A percentile compares a stretch with the other conserved stretches of the same genome.
Conservation (phyloP, 2,797 vertebrate species). For the Gallirallus australis region DNA sequence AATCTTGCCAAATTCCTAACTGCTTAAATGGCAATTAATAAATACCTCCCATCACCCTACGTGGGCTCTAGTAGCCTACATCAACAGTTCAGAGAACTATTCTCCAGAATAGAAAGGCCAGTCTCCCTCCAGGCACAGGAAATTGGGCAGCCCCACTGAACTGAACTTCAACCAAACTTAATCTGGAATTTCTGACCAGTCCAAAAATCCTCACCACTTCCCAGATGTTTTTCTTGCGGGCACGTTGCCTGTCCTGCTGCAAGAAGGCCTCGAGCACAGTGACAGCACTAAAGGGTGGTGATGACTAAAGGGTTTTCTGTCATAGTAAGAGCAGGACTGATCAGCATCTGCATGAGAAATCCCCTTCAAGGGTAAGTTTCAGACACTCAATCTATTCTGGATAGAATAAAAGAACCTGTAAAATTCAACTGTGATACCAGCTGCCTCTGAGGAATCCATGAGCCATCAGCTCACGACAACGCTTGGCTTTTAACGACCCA, state of each 20-base stretch:
- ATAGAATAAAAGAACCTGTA: neutral
- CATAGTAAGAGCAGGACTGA: neutral
- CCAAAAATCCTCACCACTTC: neutral
- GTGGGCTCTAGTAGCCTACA: neutral
- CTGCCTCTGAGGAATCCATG: neutral
- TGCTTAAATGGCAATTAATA: neutral
- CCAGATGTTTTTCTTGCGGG: neutral
- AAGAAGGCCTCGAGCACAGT: neutral
- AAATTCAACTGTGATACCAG: neutral
- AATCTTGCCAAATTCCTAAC: neutral
- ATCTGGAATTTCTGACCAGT: neutral
- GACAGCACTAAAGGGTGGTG: neutral
- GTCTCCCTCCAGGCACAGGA: neutral
- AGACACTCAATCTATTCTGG: neutral
- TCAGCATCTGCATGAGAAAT: neutral
- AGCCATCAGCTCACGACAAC: neutral
- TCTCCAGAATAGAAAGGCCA: neutral
- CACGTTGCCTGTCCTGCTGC: neutral
- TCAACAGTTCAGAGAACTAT: neutral
- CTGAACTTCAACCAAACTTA: neutral
- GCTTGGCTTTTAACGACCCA: neutral
- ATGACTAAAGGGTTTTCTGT: neutral
- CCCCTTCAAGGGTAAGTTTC: neutral
- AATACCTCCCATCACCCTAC: fast-evolving
- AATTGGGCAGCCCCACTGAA: neutral